These are phyloP conservation scores for Chironomus tepperi DNA, from an alignment of 1,140 invertebrate species.

Conservation along the genomic window DNA sequence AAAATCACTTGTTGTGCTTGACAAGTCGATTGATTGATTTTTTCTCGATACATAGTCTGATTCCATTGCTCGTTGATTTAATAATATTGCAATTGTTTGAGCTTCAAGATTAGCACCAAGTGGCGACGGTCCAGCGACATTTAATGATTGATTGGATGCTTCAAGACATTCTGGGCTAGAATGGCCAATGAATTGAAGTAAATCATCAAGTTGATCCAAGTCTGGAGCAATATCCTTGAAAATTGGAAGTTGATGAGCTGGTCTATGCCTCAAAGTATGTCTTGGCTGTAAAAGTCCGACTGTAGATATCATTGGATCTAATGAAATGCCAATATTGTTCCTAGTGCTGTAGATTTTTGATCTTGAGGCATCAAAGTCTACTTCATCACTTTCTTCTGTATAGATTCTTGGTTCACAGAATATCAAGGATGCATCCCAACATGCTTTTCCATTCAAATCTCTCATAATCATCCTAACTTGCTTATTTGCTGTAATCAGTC, in stretches of 20 bases:
- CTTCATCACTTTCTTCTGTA: constrained; percentile 26
- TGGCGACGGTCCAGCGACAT: constrained; percentile 60
- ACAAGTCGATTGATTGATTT: constrained; percentile 34
- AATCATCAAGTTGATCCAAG: constrained; percentile 88
- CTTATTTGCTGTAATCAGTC: constrained; percentile 51
- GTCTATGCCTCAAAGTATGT: constrained; percentile 59
- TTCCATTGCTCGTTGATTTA: constrained; percentile 70
- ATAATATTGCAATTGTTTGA: constrained; percentile 73
- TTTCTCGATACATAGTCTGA: constrained; percentile 54
- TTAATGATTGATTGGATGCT: constrained; percentile 56
- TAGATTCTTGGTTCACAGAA: constrained; percentile 57
- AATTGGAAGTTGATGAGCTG: constrained; percentile 66
- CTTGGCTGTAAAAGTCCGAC: constrained; percentile 43
- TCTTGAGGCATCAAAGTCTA: not conserved
- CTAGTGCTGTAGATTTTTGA: not conserved
- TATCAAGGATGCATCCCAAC: constrained; percentile 89
- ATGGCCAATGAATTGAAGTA: constrained; percentile 83
- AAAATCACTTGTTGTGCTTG: constrained; percentile 27
- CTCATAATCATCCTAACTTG: constrained; percentile 79
- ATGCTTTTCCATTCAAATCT: constrained; percentile 92
- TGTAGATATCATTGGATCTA: constrained; percentile 36
- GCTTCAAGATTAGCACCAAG: constrained; percentile 61
- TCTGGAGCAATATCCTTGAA: constrained; percentile 75
- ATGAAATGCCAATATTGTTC: constrained; percentile 25
- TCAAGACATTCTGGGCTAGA: constrained; percentile 85